A percentile compares a stretch with the other conserved stretches of the same genome.
Evolutionary conservation across 2,797 vertebrate genomes (phyloP).

Genomic region (Enteromius viviparus): DNA sequence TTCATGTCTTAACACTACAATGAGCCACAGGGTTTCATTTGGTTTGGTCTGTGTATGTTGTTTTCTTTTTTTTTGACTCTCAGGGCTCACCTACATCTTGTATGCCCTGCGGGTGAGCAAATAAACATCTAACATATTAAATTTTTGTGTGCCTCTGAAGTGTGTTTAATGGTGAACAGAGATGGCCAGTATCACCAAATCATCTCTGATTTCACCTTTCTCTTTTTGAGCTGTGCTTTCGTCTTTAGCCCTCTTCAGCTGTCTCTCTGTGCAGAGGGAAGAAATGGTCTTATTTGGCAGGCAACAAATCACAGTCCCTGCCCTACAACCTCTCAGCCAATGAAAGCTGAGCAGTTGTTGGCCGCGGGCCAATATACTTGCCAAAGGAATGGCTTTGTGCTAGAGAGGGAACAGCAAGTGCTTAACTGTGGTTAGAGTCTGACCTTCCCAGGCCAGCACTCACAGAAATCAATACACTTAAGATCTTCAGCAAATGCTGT

Average conservation of each 20-base stretch:
- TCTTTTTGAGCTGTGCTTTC: neutral
- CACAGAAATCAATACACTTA: constrained; percentile 55
- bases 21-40: neutral
- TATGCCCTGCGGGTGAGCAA: too few species aligned
- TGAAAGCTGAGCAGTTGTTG: constrained; percentile 12
- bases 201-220: neutral
- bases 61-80: too few species aligned
- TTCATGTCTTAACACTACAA: too few species aligned
- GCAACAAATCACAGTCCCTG: constrained; percentile 26
- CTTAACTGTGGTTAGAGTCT: constrained; percentile 42
- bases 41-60: neutral
- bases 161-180: constrained; percentile 19
- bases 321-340: constrained; percentile 13
- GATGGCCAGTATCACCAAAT: neutral
- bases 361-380: constrained; percentile 26
- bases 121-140: too few species aligned
- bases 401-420: neutral
- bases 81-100: too few species aligned
- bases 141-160: neutral
- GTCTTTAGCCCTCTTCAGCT: constrained; percentile 4
- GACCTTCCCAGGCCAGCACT: constrained; percentile 39
- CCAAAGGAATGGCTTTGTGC: constrained; percentile 4
- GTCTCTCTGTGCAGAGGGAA: neutral
- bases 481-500: constrained; percentile 45
- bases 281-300: constrained; percentile 12